Percentiles rank a stretch among this genome's conserved stretches.
phyloP scores from a whole-genome alignment of 1,140 invertebrate species.

The Ceratina calcarata region DNA sequence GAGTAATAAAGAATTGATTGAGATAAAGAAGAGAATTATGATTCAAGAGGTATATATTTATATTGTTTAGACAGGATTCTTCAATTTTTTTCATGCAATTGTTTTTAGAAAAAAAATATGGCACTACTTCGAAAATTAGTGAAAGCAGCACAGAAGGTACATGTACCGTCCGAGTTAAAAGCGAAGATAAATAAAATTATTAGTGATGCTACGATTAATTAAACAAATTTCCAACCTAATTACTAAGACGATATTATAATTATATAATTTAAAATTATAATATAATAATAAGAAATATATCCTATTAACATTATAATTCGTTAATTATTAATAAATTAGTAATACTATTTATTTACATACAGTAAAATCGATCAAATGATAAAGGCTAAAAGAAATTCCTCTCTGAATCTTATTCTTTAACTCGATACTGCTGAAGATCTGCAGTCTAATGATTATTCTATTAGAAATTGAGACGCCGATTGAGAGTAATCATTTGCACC shows the following conservation, averaged over 20 bases:
- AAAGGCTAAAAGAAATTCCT: no score
- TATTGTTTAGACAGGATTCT: no score
- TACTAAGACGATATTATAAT: background rate
- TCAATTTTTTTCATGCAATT: no score
- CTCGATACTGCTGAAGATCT: no score
- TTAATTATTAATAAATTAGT: no score
- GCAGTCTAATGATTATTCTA: no score
- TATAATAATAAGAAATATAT: no score
- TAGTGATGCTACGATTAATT: background rate
- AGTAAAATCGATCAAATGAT: no score
- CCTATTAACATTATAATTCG: no score
- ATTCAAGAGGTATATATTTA: conserved; percentile 49
- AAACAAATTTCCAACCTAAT: background rate
- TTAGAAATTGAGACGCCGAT: background rate
- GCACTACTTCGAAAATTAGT: conserved; percentile 30
- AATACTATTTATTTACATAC: no score
- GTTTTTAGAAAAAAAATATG: conserved; percentile 59
- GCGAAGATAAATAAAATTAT: conserved; percentile 22
- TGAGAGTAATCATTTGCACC: conserved; percentile 26
- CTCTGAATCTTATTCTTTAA: no score
- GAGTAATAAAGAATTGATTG: conserved; percentile 16
- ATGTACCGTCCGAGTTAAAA: conserved; percentile 21
- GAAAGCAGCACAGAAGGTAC: conserved; percentile 12
- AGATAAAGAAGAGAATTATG: conserved; percentile 33
- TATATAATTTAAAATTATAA: no score